Conservation (phyloP, 2,797 vertebrate species). For the Uromys caudimaculatus region DNA sequence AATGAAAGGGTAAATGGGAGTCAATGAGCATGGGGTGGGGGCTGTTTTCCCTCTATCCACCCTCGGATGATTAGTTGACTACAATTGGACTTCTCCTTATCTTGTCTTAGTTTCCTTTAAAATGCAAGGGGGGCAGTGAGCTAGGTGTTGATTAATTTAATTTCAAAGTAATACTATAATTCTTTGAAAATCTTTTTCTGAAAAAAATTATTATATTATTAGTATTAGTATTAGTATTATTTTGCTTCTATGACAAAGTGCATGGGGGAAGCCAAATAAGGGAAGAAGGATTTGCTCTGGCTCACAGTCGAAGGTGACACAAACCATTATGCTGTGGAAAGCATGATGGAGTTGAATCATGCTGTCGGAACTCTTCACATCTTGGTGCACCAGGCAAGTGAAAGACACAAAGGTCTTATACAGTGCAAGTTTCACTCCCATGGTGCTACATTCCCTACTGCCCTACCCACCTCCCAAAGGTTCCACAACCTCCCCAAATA, state of each 20-base stretch:
- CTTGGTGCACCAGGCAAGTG: background rate
- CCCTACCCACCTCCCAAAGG: background rate
- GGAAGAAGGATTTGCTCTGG: background rate
- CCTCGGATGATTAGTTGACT: background rate
- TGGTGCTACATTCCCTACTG: background rate
- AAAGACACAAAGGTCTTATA: background rate
- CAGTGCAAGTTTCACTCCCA: no score
- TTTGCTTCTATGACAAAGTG: background rate
- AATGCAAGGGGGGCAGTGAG: background rate
- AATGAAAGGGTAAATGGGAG: background rate
- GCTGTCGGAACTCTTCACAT: background rate
- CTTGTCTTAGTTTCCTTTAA: slow-evolving; percentile 10
- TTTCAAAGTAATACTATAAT: background rate
- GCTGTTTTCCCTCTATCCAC: background rate
- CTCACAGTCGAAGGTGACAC: background rate
- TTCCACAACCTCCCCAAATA: background rate
- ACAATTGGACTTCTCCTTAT: background rate
- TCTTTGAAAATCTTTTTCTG: background rate
- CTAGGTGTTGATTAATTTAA: background rate
- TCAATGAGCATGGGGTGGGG: background rate
- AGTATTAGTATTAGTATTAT: background rate
- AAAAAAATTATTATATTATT: background rate
- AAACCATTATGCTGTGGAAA: background rate
- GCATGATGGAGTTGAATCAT: background rate
- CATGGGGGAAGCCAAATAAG: background rate